These are phyloP conservation scores for Cydia strobilella DNA, from an alignment of 1,140 invertebrate species.

Conservation along the genomic window DNA sequence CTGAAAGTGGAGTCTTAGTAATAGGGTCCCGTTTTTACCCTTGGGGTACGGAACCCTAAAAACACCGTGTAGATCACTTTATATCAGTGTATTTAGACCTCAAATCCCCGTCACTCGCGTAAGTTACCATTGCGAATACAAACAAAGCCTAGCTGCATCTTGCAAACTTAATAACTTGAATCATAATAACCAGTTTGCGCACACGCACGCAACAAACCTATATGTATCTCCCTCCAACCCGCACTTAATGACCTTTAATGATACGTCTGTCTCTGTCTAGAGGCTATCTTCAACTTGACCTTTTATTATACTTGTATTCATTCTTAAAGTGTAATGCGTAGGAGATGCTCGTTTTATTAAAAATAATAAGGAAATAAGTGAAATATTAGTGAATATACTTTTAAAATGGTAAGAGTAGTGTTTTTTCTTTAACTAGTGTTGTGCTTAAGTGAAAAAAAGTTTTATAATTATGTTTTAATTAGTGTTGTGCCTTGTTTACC, in stretches of 20 bases:
- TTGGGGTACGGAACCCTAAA: no score
- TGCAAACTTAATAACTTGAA: slow-evolving; percentile 34
- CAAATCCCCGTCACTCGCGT: neutral
- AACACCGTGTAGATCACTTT: no score
- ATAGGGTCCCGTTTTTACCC: no score
- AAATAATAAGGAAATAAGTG: slow-evolving; percentile 23
- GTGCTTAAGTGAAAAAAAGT: neutral
- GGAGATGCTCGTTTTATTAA: slow-evolving; percentile 41
- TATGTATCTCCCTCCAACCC: slow-evolving; percentile 42
- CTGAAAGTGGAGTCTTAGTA: no score
- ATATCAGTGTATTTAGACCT: no score
- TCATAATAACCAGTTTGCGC: slow-evolving; percentile 59
- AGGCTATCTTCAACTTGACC: slow-evolving; percentile 64
- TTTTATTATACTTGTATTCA: slow-evolving; percentile 54
- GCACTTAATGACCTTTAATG: slow-evolving; percentile 9
- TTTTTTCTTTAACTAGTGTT: slow-evolving; percentile 1
- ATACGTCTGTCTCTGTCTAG: slow-evolving; percentile 43
- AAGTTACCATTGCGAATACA: neutral
- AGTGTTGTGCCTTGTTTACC: neutral
- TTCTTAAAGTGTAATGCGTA: slow-evolving; percentile 47
- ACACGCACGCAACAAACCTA: slow-evolving; percentile 43
- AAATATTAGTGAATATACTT: slow-evolving; percentile 33
- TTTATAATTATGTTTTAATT: slow-evolving; percentile 3
- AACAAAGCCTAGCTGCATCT: neutral
- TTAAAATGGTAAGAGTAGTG: slow-evolving; percentile 44